Evolutionary conservation across 2,888 invertebrate species (phyloP), one percentile per base, ranked within the genome.

Genomic region (Abrostola triplasia): DNA sequence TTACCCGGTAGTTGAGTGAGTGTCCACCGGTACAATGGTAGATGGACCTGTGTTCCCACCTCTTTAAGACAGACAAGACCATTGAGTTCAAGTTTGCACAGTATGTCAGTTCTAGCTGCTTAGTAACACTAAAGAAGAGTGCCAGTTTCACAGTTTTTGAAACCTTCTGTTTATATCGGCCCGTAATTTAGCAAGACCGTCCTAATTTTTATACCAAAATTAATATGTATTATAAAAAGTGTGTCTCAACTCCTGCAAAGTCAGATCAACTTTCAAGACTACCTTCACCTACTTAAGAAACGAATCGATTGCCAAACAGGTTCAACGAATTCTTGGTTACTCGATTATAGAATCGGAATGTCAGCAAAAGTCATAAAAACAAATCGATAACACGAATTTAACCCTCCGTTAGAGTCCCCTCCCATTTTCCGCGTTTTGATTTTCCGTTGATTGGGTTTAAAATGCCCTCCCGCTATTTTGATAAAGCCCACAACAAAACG

Each of bases 401-500:
- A 92, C 93, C 94, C 92, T 93, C 93, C 89, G 90, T 90, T 91
- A 82, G 85, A 88, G 87, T 83, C 87, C 92, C 92, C 90, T 90
- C 83, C 88, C 83, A 92, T 94, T 93, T 93, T 92, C 92, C 92
- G 93, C 92, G 85, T 93, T 94, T 93, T 93, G 93, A 93, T 93
- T 94, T 93, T 92, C 90, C 89, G 81, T 92, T 92, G 92, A 93
- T 94, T 93, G 91, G 90, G 92, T 93, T 93, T 92, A 93, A 93
- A 94, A 92, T 92, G 88, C 88, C 89, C 89, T 87, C 86, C 87
- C 81, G 88, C 87, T 89, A 88, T 92, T 90, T 90, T 90, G 88
- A 88, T 91, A 91, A 88, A 88, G 87, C 89, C 84, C 79, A 84
- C 84, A 84, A 88, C 89, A 89, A 91, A 87, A 90, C 88, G 84